These are phyloP conservation scores for Acleris laterana DNA, from an alignment of 2,888 invertebrate genomes.

Conservation along the genomic window DNA sequence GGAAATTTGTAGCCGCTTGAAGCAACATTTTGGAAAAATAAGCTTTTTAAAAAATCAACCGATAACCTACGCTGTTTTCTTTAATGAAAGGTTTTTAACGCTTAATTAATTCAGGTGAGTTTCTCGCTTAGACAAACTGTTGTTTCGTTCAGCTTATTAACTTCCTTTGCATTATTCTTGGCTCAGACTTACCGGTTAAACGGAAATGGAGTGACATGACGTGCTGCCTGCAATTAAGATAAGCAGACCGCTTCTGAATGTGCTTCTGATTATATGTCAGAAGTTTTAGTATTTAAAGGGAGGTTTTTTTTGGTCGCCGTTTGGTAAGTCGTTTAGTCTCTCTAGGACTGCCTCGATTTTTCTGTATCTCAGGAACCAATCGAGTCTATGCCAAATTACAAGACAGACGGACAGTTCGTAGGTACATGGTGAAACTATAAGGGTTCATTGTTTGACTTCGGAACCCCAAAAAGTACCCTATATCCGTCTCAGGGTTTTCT, in stretches of 20 bases:
- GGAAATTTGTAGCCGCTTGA: neutral
- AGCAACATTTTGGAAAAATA: neutral
- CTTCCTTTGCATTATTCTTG: conserved; percentile 7
- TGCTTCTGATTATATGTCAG: neutral
- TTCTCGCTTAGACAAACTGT: neutral
- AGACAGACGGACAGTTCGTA: no score
- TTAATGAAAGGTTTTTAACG: neutral
- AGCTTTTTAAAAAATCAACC: neutral
- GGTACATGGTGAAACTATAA: no score
- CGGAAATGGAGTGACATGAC: conserved; percentile 17
- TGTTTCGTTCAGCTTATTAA: neutral
- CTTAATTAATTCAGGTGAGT: neutral
- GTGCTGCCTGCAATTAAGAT: conserved; percentile 16
- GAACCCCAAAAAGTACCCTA: no score
- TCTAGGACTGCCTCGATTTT: no score
- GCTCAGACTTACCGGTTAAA: neutral
- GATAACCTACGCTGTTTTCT: no score
- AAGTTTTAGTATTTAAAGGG: no score
- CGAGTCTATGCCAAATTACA: no score
- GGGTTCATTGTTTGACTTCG: no score
- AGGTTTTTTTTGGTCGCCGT: no score
- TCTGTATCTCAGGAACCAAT: no score
- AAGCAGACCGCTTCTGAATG: neutral
- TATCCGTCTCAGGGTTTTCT: no score
- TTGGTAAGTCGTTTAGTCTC: no score